These are phyloP conservation scores for Reticulitermes lucifugus DNA, from an alignment of 2,888 invertebrate genomes.

Conservation along the genomic window DNA sequence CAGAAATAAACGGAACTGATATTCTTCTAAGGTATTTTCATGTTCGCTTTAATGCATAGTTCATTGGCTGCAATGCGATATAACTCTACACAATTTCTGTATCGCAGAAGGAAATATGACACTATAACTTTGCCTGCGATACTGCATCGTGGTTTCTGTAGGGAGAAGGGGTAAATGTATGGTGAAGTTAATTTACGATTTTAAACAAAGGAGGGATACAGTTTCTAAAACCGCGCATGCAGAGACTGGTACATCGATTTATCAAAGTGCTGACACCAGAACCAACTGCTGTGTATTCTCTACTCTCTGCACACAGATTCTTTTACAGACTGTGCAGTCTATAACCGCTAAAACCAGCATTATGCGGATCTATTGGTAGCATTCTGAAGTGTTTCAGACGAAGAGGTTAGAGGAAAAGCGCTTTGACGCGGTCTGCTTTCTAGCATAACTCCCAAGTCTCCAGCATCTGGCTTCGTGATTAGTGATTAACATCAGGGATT, in stretches of 20 bases:
- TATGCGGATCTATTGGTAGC: not conserved
- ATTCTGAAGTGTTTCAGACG: too few species aligned
- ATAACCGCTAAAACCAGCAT: not conserved
- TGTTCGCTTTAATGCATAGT: not conserved
- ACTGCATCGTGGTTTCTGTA: not conserved
- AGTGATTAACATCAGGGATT: too few species aligned
- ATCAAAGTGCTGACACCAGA: slow-evolving; percentile 3
- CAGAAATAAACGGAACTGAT: too few species aligned
- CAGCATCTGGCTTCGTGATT: too few species aligned
- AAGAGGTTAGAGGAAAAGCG: too few species aligned
- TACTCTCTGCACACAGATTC: not conserved
- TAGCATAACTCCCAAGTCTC: too few species aligned
- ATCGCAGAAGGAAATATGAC: not conserved
- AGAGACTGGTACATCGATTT: slow-evolving; percentile 3
- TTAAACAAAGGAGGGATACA: slow-evolving; percentile 7
- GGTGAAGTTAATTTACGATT: slow-evolving; percentile 10
- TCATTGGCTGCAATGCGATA: not conserved
- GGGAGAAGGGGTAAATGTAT: not conserved
- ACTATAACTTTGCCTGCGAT: not conserved
- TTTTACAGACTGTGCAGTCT: not conserved
- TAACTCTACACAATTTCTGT: not conserved
- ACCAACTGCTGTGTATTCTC: not conserved
- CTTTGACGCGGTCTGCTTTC: too few species aligned
- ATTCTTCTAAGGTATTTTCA: not conserved
- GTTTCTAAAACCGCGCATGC: slow-evolving; percentile 1